These are phyloP conservation scores for Melieria crassipennis DNA, from an alignment of 2,888 invertebrate genomes.

Conservation along the genomic window DNA sequence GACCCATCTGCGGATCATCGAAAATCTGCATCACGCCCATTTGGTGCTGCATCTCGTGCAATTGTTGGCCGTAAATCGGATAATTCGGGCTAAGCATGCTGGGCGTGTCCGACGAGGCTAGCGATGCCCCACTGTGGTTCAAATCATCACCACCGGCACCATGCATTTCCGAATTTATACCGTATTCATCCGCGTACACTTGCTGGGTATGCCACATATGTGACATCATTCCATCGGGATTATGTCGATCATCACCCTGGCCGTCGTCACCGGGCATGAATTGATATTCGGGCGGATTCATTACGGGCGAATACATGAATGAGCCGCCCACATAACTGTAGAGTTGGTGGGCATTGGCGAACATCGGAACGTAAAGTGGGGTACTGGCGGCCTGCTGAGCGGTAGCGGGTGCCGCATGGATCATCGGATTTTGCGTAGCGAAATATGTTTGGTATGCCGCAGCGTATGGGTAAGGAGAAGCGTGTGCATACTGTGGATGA, in stretches of 20 bases:
- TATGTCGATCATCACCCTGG: slow-evolving; percentile 55
- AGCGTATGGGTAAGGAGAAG: slow-evolving; percentile 52
- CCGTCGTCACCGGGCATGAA: slow-evolving; percentile 55
- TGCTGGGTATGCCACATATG: slow-evolving; percentile 59
- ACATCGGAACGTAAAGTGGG: slow-evolving; percentile 59
- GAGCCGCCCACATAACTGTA: slow-evolving; percentile 57
- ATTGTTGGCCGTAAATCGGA: slow-evolving; percentile 60
- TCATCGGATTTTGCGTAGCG: slow-evolving; percentile 54
- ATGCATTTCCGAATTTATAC: slow-evolving; percentile 46
- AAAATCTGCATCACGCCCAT: slow-evolving; percentile 64
- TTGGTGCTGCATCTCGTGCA: slow-evolving; percentile 63
- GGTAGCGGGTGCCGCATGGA: slow-evolving; percentile 56
- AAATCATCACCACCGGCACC: slow-evolving; percentile 55
- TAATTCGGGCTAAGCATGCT: slow-evolving; percentile 63
- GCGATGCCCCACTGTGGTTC: slow-evolving; percentile 60
- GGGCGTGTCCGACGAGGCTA: slow-evolving; percentile 61
- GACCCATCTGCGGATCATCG: slow-evolving; percentile 55
- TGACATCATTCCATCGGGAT: slow-evolving; percentile 48
- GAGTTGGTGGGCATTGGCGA: slow-evolving; percentile 50
- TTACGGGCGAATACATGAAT: slow-evolving; percentile 52
- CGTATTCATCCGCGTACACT: slow-evolving; percentile 62
- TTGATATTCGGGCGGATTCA: slow-evolving; percentile 59
- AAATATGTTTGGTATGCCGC: slow-evolving; percentile 54
- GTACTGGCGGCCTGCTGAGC: slow-evolving; percentile 63
- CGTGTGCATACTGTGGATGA: slow-evolving; percentile 52